These are phyloP conservation scores for Punctoribates punctum DNA, from an alignment of 2,888 invertebrate species.

Conservation along the genomic window DNA sequence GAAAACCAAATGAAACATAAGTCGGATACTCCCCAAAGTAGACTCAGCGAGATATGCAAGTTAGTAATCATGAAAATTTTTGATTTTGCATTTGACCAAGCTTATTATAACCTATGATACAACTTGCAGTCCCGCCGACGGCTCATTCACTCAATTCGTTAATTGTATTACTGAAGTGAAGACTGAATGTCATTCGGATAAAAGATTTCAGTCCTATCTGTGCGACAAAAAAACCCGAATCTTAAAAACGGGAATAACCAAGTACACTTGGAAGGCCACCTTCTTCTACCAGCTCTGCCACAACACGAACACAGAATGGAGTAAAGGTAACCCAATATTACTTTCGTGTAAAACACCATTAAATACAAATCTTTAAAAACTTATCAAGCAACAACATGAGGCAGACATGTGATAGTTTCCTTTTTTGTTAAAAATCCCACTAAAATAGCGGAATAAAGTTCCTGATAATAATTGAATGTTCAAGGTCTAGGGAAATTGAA, in stretches of 20 bases:
- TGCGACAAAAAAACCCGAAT: conserved; percentile 31
- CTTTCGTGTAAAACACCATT: not conserved
- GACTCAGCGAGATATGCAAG: not conserved
- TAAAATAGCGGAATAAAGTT: too few relatives aligned
- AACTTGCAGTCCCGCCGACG: not conserved
- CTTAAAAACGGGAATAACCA: conserved; percentile 10
- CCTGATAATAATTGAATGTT: too few relatives aligned
- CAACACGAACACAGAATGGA: not conserved
- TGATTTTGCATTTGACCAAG: not conserved
- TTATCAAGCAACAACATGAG: too few relatives aligned
- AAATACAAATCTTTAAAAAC: not conserved
- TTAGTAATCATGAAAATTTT: not conserved
- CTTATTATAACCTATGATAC: not conserved
- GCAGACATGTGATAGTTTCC: too few relatives aligned
- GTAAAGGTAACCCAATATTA: not conserved
- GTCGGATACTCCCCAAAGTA: not conserved
- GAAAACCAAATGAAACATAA: not conserved
- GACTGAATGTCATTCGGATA: not conserved
- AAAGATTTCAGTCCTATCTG: not conserved
- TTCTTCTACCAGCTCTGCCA: conserved; percentile 36
- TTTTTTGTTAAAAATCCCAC: too few relatives aligned
- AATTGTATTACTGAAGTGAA: not conserved
- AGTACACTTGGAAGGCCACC: conserved; percentile 36
- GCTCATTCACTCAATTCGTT: conserved; percentile 27
- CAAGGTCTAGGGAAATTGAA: too few relatives aligned